phyloP scores from a whole-genome alignment of 1,140 invertebrate genomes.

The Megalonaias nervosa region DNA sequence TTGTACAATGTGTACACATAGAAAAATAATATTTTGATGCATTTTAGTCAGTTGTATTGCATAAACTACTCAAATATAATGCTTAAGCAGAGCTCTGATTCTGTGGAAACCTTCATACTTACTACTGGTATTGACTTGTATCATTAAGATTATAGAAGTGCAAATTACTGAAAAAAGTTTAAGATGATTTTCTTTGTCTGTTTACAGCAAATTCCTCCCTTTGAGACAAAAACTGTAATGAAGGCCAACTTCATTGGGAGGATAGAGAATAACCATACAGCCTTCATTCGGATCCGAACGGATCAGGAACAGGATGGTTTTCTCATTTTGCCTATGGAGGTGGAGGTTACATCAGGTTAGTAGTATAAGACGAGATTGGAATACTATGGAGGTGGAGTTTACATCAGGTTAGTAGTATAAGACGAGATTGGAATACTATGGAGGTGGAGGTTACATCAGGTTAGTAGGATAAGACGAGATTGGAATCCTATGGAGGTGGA shows the following conservation, averaged over 20 bases:
- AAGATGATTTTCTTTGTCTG: conserved; percentile 6
- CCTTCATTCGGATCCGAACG: conserved; percentile 85
- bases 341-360: conserved; percentile 79
- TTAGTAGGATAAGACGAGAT: too few species aligned
- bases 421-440: conserved; percentile 65
- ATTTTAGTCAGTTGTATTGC: too few species aligned
- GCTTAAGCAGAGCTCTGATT: too few species aligned
- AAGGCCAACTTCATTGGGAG: conserved; percentile 86
- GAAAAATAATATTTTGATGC: too few species aligned
- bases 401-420: conserved; percentile 51
- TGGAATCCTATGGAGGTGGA: conserved; percentile 82
- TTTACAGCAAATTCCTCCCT: conserved; percentile 85
- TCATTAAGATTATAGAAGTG: too few species aligned
- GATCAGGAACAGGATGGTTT: conserved; percentile 79
- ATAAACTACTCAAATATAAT: too few species aligned
- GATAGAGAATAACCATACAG: conserved; percentile 85
- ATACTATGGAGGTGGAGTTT: conserved; percentile 86
- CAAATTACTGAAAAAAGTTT: background rate
- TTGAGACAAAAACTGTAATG: conserved; percentile 90
- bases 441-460: conserved; percentile 84
- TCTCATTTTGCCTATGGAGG: conserved; percentile 86
- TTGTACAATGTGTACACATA: too few species aligned
- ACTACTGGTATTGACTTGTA: too few species aligned
- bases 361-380: too few species aligned
- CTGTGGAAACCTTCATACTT: too few species aligned